phyloP scores from a whole-genome alignment of 2,113 vertebrate species.

The Enhydra lutris region DNA sequence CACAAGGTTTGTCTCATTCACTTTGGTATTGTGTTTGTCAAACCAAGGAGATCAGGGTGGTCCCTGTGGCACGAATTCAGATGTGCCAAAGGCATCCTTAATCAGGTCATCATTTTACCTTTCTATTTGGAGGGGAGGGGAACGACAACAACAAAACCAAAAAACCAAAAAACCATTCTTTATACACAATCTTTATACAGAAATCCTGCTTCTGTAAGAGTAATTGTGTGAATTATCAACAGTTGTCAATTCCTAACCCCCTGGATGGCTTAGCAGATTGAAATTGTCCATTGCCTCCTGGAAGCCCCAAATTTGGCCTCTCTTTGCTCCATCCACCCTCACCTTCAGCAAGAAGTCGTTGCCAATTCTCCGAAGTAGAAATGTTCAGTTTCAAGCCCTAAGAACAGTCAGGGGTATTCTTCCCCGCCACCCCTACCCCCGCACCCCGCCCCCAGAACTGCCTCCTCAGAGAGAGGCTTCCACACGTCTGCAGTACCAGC shows the following conservation, averaged over 20 bases:
- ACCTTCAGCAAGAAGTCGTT: not conserved
- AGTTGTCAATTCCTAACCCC: rapidly evolving
- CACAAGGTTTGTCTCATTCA: not conserved
- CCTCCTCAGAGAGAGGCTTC: not conserved
- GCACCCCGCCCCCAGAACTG: not conserved
- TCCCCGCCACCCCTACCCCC: too few species aligned
- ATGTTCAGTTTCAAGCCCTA: not conserved
- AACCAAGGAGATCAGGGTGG: not conserved
- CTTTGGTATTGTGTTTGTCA: not conserved
- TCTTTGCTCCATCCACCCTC: not conserved
- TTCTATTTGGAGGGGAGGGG: not conserved
- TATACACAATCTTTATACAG: not conserved
- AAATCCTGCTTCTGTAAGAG: not conserved
- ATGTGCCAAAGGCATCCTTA: not conserved
- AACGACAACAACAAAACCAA: not conserved
- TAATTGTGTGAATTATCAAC: not conserved
- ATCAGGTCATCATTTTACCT: not conserved
- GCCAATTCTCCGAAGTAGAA: not conserved
- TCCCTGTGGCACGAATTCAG: not conserved
- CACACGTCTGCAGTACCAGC: rapidly evolving
- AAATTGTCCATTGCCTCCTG: not conserved
- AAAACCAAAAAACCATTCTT: not conserved
- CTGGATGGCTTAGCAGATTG: not conserved
- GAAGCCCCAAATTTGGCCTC: not conserved
- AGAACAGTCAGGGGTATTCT: not conserved